Evolutionary conservation across 2,888 invertebrate species (phyloP).

Genomic region (Conomelus anceps): DNA sequence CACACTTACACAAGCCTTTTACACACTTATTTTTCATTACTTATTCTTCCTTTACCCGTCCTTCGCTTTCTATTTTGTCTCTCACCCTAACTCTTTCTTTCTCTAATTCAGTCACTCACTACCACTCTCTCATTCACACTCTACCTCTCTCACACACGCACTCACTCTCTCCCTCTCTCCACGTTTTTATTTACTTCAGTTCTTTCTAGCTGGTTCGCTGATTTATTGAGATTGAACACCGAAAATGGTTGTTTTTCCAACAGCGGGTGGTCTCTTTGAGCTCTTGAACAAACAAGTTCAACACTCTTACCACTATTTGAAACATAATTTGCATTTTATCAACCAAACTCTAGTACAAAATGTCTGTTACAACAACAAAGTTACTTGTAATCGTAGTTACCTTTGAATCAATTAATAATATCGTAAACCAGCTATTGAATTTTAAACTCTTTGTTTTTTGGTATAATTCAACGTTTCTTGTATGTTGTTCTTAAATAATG

Average conservation of each 20-base stretch:
- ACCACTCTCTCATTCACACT: background rate
- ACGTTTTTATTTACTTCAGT: background rate
- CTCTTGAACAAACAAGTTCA: background rate
- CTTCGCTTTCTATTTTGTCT: background rate
- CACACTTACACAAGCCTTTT: background rate
- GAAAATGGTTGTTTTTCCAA: background rate
- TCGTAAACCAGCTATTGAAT: background rate
- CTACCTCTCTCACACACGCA: background rate
- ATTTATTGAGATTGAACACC: background rate
- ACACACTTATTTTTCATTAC: background rate
- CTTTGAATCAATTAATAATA: background rate
- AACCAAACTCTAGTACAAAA: background rate
- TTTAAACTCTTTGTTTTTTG: background rate
- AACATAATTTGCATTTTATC: background rate
- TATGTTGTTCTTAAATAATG: too few species aligned
- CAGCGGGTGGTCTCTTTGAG: background rate
- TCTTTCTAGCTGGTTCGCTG: background rate
- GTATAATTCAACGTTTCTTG: too few species aligned
- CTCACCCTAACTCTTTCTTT: background rate
- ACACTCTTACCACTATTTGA: background rate
- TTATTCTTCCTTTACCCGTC: background rate
- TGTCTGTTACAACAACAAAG: background rate
- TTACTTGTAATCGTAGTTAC: too few species aligned
- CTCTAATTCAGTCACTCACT: background rate
- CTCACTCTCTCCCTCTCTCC: background rate